These are phyloP conservation scores for Spinus pinus DNA, from an alignment of 2,797 vertebrate genomes.

Conservation along the genomic window DNA sequence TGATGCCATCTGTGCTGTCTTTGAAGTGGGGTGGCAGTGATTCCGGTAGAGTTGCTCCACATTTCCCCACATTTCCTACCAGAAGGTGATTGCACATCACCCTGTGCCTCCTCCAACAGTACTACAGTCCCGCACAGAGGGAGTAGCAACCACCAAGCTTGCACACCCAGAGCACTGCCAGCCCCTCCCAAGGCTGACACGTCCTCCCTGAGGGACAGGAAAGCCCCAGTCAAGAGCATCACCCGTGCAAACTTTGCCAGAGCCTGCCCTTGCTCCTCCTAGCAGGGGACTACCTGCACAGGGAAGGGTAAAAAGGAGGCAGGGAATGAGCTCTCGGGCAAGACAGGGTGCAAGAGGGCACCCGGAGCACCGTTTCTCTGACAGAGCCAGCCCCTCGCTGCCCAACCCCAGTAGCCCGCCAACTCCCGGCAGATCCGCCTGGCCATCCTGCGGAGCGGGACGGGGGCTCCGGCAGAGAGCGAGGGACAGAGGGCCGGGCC, in stretches of 20 bases:
- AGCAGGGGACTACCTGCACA: not conserved
- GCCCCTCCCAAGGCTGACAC: not conserved
- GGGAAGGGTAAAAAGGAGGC: not conserved
- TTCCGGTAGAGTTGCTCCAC: not conserved
- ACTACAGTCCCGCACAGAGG: not conserved
- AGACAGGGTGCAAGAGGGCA: not conserved
- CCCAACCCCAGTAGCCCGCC: not conserved
- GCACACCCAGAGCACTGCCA: not conserved
- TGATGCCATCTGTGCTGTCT: not conserved
- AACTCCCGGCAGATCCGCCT: accelerated
- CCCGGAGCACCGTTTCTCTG: accelerated
- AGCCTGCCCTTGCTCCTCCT: not conserved
- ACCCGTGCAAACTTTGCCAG: not conserved
- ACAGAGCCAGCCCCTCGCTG: not conserved
- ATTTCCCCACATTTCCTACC: not conserved
- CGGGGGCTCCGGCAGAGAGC: not conserved
- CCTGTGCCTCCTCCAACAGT: not conserved
- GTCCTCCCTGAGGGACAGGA: not conserved
- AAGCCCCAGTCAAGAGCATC: not conserved
- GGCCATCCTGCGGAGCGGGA: not conserved
- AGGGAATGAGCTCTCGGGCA: not conserved
- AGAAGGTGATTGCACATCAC: not conserved
- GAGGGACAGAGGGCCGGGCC: not conserved
- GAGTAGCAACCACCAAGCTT: accelerated
- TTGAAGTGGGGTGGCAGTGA: constrained; percentile 21